A percentile compares a stretch with the other conserved stretches of the same genome.
These are phyloP conservation scores for Euwallacea fornicatus DNA, from an alignment of 1,140 invertebrate species.

Conservation along the genomic window DNA sequence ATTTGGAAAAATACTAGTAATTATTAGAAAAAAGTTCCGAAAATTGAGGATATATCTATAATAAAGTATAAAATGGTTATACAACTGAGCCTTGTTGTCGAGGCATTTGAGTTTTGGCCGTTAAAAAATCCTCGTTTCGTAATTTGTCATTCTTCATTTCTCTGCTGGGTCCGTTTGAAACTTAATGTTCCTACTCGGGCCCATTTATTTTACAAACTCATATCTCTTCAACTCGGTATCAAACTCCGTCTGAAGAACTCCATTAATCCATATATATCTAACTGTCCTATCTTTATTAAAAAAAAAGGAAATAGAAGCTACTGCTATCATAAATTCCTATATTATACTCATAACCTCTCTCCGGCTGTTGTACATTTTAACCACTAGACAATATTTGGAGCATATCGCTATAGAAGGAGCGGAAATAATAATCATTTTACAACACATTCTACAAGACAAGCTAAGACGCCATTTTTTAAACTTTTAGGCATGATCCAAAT, in stretches of 20 bases:
- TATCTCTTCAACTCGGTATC: background rate
- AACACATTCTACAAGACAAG: background rate
- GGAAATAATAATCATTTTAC: background rate
- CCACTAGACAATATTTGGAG: conserved; percentile 13
- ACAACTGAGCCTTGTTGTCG: too few relatives aligned
- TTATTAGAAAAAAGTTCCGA: too few relatives aligned
- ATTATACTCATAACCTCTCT: conserved; percentile 10
- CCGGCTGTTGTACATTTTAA: conserved; percentile 21
- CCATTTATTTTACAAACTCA: background rate
- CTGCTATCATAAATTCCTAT: conserved; percentile 9
- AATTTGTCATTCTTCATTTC: too few relatives aligned
- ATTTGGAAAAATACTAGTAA: too few relatives aligned
- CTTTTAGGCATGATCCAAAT: conserved; percentile 66
- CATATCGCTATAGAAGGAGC: conserved; percentile 35
- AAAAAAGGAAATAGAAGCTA: background rate
- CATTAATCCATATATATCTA: too few relatives aligned
- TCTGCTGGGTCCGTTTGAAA: too few relatives aligned
- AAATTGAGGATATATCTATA: too few relatives aligned
- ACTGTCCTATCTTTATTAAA: too few relatives aligned
- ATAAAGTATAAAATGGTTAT: too few relatives aligned
- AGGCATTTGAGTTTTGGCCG: too few relatives aligned
- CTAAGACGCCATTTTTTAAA: conserved; percentile 4
- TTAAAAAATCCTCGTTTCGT: too few relatives aligned
- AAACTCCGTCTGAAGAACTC: background rate
- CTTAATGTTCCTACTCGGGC: background rate